These are phyloP conservation scores for Serilophus lunatus DNA, from an alignment of 2,113 vertebrate genomes.

Conservation along the genomic window DNA sequence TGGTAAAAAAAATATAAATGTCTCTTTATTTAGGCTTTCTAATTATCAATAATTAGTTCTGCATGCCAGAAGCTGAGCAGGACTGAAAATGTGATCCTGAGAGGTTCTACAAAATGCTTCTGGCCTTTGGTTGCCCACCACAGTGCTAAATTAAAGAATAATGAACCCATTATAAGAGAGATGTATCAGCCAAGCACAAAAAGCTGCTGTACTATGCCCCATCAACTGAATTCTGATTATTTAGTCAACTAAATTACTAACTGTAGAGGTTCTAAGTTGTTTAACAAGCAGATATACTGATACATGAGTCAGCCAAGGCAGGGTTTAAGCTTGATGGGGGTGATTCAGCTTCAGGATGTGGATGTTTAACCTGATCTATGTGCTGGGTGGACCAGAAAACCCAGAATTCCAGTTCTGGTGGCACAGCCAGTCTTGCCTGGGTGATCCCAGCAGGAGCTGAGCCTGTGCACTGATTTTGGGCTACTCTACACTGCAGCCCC, in stretches of 20 bases:
- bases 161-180: not conserved
- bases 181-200: not conserved
- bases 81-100: not conserved
- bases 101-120: not conserved
- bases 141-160: not conserved
- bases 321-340: not conserved
- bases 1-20: not conserved
- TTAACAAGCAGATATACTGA: not conserved
- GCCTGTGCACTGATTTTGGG: not conserved
- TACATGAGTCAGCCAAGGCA: not conserved
- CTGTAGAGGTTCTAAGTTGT: fast-evolving
- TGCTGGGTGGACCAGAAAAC: not conserved
- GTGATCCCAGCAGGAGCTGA: not conserved
- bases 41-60: not conserved
- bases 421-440: not conserved
- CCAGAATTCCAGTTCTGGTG: not conserved
- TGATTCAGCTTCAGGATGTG: not conserved
- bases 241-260: not conserved
- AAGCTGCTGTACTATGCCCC: not conserved
- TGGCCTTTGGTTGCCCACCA: not conserved
- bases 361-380: not conserved
- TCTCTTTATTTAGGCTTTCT: not conserved
- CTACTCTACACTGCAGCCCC: not conserved
- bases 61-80: not conserved
- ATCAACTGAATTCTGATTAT: not conserved